Evolutionary conservation across 2,797 vertebrate genomes (phyloP), one percentile per base, ranked within the genome.

Genomic region (Typhlichthys eigenmanni): DNA sequence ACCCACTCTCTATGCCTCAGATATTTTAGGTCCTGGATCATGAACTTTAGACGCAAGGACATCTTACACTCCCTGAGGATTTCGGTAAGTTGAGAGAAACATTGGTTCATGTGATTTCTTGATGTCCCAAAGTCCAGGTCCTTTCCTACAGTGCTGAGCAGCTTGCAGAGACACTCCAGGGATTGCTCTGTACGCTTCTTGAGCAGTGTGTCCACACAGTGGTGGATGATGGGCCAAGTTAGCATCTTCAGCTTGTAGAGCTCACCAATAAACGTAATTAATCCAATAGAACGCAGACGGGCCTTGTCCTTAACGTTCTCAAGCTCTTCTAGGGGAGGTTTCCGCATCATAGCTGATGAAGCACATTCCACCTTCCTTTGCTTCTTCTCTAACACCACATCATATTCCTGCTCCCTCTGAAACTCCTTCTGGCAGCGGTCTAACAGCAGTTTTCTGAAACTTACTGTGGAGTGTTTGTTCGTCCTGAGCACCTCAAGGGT

Each of bases 361-460:
- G 96, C 93, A 76, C 94, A 92, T 83, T 99, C 97, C 0, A 99
- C 93, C 80, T 99, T 97, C 64, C 95, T 97, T 90, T 98, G 96
- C 84, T 96, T 98, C 88, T 93, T 98, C 85, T 98, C 97, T 54
- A 98, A 97, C 81, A 96, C 95, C 5, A 95, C 97, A 0, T 99
- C 96, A 0, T 99, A 96, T 64, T 95, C 95, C 83, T 98, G 98
- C 91, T 99, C 97, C 82, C 95, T 95, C 76, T 99, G 97, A 79
- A 99, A 99, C 73, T 99, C 97, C 79, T 98, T 99, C 93, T 99
- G 97, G 86, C 97, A 98, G 66, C 97, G 97, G 76, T 98, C 98
- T 70, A 98, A 89, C 60, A 99, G 92, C 86, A 99, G 79, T 81
- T 98, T 98, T 71, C 96, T 95, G 88, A 99, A 99, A 81, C 98